Evolutionary conservation across 2,797 vertebrate species (phyloP).

Genomic region (Catharus ustulatus): DNA sequence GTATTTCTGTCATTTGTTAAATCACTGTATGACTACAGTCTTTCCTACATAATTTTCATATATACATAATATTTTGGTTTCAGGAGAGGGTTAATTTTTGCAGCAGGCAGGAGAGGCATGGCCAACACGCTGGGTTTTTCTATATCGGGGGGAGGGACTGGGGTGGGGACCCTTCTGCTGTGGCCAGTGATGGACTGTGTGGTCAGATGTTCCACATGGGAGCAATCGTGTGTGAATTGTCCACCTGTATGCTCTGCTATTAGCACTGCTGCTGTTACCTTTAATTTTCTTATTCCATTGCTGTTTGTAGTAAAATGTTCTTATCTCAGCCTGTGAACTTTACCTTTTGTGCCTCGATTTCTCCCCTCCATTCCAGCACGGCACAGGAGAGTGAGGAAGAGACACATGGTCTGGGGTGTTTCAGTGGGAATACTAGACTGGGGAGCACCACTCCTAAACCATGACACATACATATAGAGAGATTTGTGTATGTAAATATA

Average conservation of each 20-base stretch:
- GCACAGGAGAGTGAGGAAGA: background rate
- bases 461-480: accelerated
- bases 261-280: background rate
- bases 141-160: background rate
- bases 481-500: background rate
- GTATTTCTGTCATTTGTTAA: background rate
- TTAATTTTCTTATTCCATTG: background rate
- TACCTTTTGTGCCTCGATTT: background rate
- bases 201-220: background rate
- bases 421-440: background rate
- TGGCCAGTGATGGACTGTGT: accelerated
- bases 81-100: background rate
- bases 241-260: accelerated
- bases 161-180: background rate
- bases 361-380: background rate
- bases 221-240: accelerated
- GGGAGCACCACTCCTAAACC: background rate
- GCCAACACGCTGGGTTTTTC: background rate
- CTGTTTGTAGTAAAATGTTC: background rate
- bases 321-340: background rate
- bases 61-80: background rate
- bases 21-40: background rate
- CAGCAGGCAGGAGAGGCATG: background rate
- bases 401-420: background rate
- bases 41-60: background rate